phyloP scores from a whole-genome alignment of 2,797 vertebrate species.

The Alca torda region DNA sequence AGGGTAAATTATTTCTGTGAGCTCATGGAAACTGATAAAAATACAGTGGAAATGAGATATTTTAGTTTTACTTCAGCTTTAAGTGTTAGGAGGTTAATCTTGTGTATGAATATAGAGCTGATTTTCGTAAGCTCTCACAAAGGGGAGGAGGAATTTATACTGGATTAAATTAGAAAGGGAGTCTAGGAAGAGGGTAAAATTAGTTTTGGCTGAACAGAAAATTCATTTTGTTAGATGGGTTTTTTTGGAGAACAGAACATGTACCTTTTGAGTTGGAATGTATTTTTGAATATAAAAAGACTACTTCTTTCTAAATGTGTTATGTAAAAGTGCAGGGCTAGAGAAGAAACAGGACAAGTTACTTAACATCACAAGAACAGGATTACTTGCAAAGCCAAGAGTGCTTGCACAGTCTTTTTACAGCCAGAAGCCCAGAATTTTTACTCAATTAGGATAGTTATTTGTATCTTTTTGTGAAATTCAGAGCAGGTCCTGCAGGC shows the following conservation, averaged over 20 bases:
- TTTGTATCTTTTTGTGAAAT: not conserved
- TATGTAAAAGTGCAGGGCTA: not conserved
- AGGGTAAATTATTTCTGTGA: not conserved
- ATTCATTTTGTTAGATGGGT: not conserved
- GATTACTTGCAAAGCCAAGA: not conserved
- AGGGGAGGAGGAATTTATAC: not conserved
- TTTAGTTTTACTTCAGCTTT: not conserved
- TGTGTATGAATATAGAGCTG: not conserved
- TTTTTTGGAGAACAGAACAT: not conserved
- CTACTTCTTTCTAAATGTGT: not conserved
- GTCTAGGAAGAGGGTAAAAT: not conserved
- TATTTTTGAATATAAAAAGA: not conserved
- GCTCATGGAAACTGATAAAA: not conserved
- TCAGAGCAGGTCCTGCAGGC: not conserved
- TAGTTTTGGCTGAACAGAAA: not conserved
- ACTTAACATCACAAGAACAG: not conserved
- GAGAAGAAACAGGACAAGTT: not conserved
- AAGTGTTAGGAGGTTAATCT: not conserved
- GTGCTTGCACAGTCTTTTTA: not conserved
- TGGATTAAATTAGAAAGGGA: not conserved
- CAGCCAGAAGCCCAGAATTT: not conserved
- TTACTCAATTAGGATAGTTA: not conserved
- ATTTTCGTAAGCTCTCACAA: not conserved
- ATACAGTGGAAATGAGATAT: not conserved
- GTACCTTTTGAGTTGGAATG: not conserved